These are phyloP conservation scores for Calameuta idolon DNA, from an alignment of 2,888 invertebrate genomes.

Conservation along the genomic window DNA sequence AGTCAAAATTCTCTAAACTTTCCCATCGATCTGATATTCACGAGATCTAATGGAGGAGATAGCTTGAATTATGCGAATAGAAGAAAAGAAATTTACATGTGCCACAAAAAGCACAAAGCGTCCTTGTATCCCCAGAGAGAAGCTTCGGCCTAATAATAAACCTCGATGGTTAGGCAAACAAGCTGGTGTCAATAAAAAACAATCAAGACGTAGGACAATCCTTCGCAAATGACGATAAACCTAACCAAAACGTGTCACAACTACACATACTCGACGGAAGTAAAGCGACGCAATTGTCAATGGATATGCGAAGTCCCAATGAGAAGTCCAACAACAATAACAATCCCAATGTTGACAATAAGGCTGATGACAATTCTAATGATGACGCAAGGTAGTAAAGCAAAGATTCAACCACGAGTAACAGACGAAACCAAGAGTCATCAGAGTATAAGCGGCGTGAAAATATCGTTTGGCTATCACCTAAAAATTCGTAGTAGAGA, in stretches of 20 bases:
- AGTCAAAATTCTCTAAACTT: background rate
- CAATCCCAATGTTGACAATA: background rate
- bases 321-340: background rate
- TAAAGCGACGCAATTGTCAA: background rate
- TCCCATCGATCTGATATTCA: background rate
- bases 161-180: background rate
- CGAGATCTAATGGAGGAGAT: background rate
- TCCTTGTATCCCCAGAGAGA: background rate
- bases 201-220: background rate
- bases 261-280: background rate
- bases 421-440: background rate
- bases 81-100: background rate
- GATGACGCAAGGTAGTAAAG: background rate
- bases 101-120: background rate
- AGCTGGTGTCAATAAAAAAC: background rate
- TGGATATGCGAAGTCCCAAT: background rate
- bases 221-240: background rate
- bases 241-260: background rate
- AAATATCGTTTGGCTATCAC: background rate
- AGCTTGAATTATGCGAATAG: background rate
- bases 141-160: background rate
- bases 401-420: background rate
- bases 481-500: slow-evolving; percentile 28
- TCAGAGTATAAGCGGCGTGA: background rate
- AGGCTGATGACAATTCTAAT: background rate